phyloP scores from a whole-genome alignment of 1,140 invertebrate species.

The Penaeus indicus region DNA sequence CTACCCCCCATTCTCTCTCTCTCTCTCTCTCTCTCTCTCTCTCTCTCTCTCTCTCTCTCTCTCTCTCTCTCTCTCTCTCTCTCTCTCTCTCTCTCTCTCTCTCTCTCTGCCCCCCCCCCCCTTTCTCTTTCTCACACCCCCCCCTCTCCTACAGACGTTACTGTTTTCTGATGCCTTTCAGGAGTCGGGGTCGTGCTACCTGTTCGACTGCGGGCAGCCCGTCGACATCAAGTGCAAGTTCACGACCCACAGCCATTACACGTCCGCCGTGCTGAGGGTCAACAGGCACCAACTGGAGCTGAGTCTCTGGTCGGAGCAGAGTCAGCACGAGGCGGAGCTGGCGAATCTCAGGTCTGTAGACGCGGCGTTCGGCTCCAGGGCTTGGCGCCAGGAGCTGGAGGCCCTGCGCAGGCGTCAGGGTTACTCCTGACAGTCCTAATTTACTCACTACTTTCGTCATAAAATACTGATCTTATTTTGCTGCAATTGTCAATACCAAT shows the following conservation, averaged over 20 bases:
- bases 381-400: no score
- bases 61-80: background rate
- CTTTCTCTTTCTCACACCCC: background rate
- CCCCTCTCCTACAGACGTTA: background rate
- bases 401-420: no score
- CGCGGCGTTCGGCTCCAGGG: background rate
- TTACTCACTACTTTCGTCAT: no score
- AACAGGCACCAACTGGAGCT: conserved; percentile 77
- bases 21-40: conserved; percentile 16
- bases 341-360: conserved; percentile 78
- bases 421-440: no score
- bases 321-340: conserved; percentile 85
- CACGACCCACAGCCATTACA: conserved; percentile 88
- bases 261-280: conserved; percentile 83
- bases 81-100: conserved; percentile 19
- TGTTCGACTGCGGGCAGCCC: conserved; percentile 90
- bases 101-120: background rate
- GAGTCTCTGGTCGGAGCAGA: conserved; percentile 79
- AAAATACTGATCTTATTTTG: no score
- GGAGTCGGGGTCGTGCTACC: conserved; percentile 87
- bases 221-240: conserved; percentile 94
- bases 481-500: no score
- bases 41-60: conserved; percentile 5
- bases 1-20: background rate
- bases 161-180: conserved; percentile 69